Evolutionary conservation across 2,797 vertebrate species (phyloP).

Genomic region (Sebastes trivittatus): DNA sequence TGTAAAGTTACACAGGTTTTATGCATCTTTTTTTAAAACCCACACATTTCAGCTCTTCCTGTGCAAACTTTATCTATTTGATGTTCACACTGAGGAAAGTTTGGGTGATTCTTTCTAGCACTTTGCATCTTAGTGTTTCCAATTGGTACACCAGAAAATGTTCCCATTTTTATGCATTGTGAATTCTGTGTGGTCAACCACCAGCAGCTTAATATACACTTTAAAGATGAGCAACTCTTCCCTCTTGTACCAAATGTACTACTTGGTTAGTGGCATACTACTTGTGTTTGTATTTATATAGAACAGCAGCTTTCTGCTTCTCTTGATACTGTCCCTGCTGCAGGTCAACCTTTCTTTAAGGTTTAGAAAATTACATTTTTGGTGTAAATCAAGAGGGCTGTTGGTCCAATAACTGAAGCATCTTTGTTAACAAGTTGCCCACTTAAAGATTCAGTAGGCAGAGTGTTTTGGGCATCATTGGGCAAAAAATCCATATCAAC

Average conservation of each 20-base stretch:
- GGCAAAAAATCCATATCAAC: too few relatives aligned
- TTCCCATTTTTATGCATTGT: neutral
- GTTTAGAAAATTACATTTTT: neutral
- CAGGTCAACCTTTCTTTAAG: neutral
- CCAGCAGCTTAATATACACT: neutral
- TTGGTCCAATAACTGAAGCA: neutral
- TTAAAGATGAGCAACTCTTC: neutral
- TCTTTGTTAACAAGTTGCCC: neutral
- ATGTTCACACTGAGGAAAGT: constrained; percentile 31
- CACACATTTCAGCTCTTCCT: constrained; percentile 43
- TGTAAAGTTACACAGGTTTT: constrained; percentile 44
- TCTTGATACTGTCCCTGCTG: neutral
- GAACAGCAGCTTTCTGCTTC: neutral
- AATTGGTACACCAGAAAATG: neutral
- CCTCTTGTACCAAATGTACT: neutral
- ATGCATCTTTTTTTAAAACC: constrained; percentile 56
- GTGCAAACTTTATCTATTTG: constrained; percentile 21
- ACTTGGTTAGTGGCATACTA: neutral
- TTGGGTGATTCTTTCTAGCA: neutral
- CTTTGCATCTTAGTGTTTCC: neutral
- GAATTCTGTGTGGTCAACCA: neutral
- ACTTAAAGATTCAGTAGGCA: neutral
- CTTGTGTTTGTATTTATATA: neutral
- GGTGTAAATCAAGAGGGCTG: neutral
- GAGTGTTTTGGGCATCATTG: too few relatives aligned